phyloP scores from a whole-genome alignment of 2,888 invertebrate genomes.

The Syrphus vitripennis region DNA sequence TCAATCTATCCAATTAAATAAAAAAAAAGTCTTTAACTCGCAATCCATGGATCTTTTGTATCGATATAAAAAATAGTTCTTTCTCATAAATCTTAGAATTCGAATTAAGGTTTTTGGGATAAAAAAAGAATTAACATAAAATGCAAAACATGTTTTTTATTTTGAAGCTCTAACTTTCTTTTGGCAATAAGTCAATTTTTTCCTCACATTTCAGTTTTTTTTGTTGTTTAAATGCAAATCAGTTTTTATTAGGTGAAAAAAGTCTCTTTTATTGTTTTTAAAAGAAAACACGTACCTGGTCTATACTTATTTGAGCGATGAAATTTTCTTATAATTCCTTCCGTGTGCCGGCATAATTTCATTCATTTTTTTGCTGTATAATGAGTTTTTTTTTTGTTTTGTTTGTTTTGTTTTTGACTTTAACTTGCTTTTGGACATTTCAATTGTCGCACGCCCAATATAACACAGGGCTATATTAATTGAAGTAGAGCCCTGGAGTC shows the following conservation, averaged over 20 bases:
- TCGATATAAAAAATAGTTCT: neutral
- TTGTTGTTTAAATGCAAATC: conserved; percentile 32
- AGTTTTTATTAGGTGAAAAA: conserved; percentile 44
- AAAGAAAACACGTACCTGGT: conserved; percentile 2
- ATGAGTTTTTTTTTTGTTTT: neutral
- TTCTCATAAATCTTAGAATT: conserved; percentile 20
- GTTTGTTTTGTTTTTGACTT: neutral
- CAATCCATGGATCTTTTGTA: neutral
- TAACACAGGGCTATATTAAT: neutral
- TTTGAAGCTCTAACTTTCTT: conserved; percentile 53
- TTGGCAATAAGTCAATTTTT: conserved; percentile 43
- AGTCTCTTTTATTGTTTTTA: conserved; percentile 21
- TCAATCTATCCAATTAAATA: neutral
- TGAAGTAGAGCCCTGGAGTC: neutral
- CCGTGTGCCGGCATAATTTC: conserved; percentile 24
- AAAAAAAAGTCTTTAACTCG: neutral
- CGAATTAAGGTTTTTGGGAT: neutral
- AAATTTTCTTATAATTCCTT: conserved; percentile 22
- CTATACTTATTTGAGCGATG: neutral
- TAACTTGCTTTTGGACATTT: neutral
- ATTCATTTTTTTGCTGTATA: neutral
- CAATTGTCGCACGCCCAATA: neutral
- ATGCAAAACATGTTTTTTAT: conserved; percentile 2
- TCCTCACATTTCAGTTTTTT: neutral
- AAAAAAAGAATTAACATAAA: conserved; percentile 34